Base-by-base conservation (phyloP, 2,113 vertebrate genomes). In the Bos taurus region DNA sequence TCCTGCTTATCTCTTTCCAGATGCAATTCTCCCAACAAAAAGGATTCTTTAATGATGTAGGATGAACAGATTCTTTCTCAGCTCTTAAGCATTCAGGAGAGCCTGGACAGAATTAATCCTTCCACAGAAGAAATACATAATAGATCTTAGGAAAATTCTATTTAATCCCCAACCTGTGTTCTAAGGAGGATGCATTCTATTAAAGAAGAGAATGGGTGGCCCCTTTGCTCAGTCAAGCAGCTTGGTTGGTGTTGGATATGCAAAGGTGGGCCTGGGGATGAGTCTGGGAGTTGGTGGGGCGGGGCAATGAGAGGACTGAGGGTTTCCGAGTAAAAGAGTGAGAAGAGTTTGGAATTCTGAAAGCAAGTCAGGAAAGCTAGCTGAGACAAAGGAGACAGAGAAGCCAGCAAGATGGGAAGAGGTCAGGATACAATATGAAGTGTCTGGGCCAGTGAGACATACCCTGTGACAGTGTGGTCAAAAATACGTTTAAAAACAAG, bases 41-140 rank as follows among this genome's bases (percentile, higher is more conserved):
- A 97, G 17, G 26, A 23, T 57, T 78, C 46, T 91, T 64, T 54
- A 40, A 82, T 64, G 28, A 83, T 26, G 12, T 1, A 56, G n/a
- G 12, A 96, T 95, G 64, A 88, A 93, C 90, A 97, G 50, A 67
- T 14, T 81, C 28, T 80, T 88, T 88, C 88, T 95, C 25, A 12
- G 84, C 50, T 88, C 62, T 86, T 9, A 78, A 17, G 59, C 23
- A 30, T 77, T 54, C 0, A 19, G 43, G 60, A 93, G 54, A 88
- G 25, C 77, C 46, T 60, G 28, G 5, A 46, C 7, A 93, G 88
- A 91, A 96, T 88, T 92, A 71, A 71, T 60, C 90, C 88, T 92
- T 54, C 50, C 25, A 48, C 56, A 10, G 16, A 86, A 92, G 74
- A 94, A 86, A 60, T 81, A 74, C 1, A 71, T 48, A 46, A 62